Base-by-base conservation (phyloP, 2,888 invertebrate genomes). In the Brachypalpus laphriformis region DNA sequence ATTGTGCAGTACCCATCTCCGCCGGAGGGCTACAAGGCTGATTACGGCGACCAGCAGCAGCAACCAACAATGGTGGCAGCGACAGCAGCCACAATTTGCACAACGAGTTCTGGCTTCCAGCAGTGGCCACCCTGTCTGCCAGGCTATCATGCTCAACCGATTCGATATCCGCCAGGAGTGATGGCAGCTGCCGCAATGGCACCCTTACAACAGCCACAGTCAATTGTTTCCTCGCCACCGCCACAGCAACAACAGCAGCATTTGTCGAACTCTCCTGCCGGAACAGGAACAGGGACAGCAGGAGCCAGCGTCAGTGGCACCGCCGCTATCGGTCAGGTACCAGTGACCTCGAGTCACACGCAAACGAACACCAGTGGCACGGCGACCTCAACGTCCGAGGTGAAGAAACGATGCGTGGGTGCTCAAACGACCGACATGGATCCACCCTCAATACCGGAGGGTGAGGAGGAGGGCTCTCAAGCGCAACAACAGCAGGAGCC, bases 11-110 rank as follows among this genome's bases (percentile, higher is more conserved):
- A 94, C 87, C 95, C 95, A 34, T 95, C 95, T 47, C 95, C 95
- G 0, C 95, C 95, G 0, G 95, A 95, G 81, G 95, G 95, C 1
- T 95, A 95, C 89, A 94, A 95, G 88, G 94, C 88, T 85, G 90
- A 88, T 83, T 89, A 88, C 18, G 71, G 66, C 70, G 68, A 88
- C 68, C 87, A 83, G 54, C 87, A 76, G 8, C 82, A 74, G 40
- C 85, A 78, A 22, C 83, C 77, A 14, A 25, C 71, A 16, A 81
- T 82, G 56, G 66, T 75, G 31, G 82, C 74, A 40, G 42, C 78
- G 37, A 76, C 71, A 56, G 78, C 87, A 31, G 47, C 83, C 49
- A 86, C 83, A 40, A 78, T 87, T 65, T 87, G 86, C 61, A 77
- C 78, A 71, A 71, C 92, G 59, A 42, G 91, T 93, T 92, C 89